phyloP scores from a whole-genome alignment of 2,113 vertebrate species.

The Protobothrops flavoviridis region DNA sequence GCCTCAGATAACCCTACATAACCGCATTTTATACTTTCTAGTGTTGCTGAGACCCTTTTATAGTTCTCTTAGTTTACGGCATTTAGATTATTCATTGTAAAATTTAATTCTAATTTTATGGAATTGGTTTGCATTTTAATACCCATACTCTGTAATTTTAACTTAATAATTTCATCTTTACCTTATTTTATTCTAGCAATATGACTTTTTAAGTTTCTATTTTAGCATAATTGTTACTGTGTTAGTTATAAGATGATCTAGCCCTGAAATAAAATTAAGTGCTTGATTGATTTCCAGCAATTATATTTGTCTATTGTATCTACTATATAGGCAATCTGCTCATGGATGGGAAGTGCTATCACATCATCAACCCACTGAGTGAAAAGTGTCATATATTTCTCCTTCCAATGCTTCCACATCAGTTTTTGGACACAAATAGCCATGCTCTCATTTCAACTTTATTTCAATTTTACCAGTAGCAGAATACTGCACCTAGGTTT shows the following conservation, averaged over 20 bases:
- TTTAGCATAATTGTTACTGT: background rate
- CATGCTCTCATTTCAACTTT: background rate
- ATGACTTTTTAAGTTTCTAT: background rate
- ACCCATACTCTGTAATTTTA: background rate
- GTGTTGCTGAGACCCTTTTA: background rate
- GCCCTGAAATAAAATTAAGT: background rate
- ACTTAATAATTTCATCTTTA: background rate
- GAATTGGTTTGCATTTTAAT: background rate
- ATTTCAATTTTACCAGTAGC: background rate
- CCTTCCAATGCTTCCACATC: background rate
- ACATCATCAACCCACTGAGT: background rate
- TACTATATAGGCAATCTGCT: background rate
- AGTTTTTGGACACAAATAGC: background rate
- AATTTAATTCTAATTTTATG: background rate
- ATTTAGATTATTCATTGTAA: background rate
- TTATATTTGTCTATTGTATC: constrained; percentile 18
- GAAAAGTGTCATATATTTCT: background rate
- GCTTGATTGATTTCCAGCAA: constrained; percentile 43
- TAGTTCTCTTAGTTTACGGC: background rate
- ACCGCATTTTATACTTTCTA: background rate
- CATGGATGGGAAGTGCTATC: background rate
- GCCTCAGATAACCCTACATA: background rate
- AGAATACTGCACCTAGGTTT: background rate
- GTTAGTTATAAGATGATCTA: background rate
- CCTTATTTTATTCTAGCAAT: background rate